Conservation (phyloP, 2,888 invertebrate species). For the Papilio protenor region DNA sequence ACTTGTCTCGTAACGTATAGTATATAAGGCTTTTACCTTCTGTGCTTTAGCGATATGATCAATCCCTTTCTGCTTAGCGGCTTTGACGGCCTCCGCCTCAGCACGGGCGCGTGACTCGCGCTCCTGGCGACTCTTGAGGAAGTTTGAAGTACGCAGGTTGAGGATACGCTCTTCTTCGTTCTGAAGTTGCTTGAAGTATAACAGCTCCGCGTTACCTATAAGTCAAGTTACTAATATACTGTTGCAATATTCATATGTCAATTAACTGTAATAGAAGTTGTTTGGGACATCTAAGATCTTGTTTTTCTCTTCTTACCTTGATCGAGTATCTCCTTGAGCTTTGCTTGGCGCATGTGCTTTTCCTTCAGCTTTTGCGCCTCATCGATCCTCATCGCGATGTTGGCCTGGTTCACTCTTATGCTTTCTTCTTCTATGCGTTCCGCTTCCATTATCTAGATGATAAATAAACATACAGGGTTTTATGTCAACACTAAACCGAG, state of each 20-base stretch:
- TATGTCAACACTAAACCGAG: too few species aligned
- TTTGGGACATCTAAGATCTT: too few species aligned
- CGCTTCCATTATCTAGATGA: constrained; percentile 81
- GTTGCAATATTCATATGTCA: background rate
- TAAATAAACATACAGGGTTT: too few species aligned
- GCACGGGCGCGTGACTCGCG: constrained; percentile 83
- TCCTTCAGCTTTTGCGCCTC: constrained; percentile 85
- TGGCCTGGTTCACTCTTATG: constrained; percentile 84
- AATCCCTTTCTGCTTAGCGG: constrained; percentile 87
- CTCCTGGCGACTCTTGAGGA: constrained; percentile 85
- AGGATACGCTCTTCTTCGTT: constrained; percentile 87
- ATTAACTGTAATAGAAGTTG: background rate
- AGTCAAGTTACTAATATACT: constrained; percentile 1
- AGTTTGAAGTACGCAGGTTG: constrained; percentile 86
- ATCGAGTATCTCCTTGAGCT: constrained; percentile 84
- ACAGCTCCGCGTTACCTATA: constrained; percentile 84
- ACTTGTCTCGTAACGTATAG: too few species aligned
- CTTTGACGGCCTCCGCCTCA: constrained; percentile 80
- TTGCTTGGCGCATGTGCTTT: constrained; percentile 78
- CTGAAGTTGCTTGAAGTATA: constrained; percentile 85
- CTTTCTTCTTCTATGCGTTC: constrained; percentile 89
- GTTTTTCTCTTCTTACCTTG: constrained; percentile 63
- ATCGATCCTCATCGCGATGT: constrained; percentile 86
- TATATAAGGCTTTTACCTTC: constrained; percentile 61
- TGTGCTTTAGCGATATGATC: constrained; percentile 81